phyloP scores from a whole-genome alignment of 1,140 invertebrate genomes.

The Lucilia cuprina region DNA sequence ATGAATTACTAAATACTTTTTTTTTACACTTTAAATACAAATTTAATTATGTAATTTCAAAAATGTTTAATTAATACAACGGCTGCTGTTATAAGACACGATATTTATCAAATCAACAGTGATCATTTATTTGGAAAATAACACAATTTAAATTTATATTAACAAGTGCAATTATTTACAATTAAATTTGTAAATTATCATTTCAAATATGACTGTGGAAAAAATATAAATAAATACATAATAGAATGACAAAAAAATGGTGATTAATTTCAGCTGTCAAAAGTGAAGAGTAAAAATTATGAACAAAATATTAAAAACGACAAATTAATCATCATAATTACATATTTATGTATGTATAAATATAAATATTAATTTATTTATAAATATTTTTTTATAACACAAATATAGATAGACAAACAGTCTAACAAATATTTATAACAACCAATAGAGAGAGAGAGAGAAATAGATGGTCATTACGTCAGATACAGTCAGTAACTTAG shows the following conservation, averaged over 20 bases:
- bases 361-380: neutral
- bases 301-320: neutral
- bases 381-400: neutral
- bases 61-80: too few species aligned
- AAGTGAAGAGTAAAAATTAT: neutral
- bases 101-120: too few species aligned
- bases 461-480: too few species aligned
- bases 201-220: neutral
- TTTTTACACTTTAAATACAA: too few species aligned
- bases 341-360: neutral
- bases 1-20: too few species aligned
- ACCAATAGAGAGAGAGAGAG: too few species aligned
- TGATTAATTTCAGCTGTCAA: neutral
- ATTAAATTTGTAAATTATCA: neutral
- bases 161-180: neutral
- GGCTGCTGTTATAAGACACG: too few species aligned
- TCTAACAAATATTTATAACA: too few species aligned
- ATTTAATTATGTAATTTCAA: too few species aligned
- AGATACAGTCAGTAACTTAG: too few species aligned
- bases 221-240: neutral
- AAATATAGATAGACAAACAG: neutral
- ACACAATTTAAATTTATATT: neutral
- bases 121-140: too few species aligned
- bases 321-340: neutral
- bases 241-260: neutral